Conservation (phyloP, 1,140 invertebrate species). For the Tetranychus cinnabarinus region DNA sequence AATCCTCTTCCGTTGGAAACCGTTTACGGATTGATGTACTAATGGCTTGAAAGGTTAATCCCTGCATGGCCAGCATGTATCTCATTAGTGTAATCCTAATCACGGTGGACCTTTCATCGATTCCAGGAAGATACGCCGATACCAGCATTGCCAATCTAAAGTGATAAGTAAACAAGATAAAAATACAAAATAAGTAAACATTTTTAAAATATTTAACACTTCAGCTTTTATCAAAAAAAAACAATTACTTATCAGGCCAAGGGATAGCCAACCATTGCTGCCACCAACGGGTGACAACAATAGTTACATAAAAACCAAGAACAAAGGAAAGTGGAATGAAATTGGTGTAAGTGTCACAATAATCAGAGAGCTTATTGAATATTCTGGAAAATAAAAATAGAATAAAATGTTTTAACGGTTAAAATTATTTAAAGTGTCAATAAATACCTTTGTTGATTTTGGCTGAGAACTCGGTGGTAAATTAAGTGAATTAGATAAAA, state of each 20-base stretch:
- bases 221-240: background rate
- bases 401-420: background rate
- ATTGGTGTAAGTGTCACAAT: conserved; percentile 49
- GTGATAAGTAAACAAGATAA: background rate
- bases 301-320: conserved; percentile 73
- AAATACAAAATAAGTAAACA: background rate
- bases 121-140: conserved; percentile 31
- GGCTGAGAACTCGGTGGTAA: conserved; percentile 13
- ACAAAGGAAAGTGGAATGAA: conserved; percentile 64
- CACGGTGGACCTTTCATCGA: conserved; percentile 58
- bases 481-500: conserved; percentile 14
- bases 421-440: background rate
- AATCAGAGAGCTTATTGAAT: conserved; percentile 47
- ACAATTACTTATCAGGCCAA: conserved; percentile 19
- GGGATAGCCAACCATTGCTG: conserved; percentile 39
- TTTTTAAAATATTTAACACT: background rate
- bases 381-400: conserved; percentile 20
- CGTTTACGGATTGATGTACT: conserved; percentile 71
- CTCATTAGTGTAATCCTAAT: conserved; percentile 66
- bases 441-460: conserved; percentile 15
- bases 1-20: conserved; percentile 67
- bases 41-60: conserved; percentile 54
- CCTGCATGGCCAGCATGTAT: conserved; percentile 52
- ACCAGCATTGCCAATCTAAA: conserved; percentile 17
- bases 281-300: conserved; percentile 84